Evolutionary conservation across 2,888 invertebrate species (phyloP).

Genomic region (Acleris emargana): DNA sequence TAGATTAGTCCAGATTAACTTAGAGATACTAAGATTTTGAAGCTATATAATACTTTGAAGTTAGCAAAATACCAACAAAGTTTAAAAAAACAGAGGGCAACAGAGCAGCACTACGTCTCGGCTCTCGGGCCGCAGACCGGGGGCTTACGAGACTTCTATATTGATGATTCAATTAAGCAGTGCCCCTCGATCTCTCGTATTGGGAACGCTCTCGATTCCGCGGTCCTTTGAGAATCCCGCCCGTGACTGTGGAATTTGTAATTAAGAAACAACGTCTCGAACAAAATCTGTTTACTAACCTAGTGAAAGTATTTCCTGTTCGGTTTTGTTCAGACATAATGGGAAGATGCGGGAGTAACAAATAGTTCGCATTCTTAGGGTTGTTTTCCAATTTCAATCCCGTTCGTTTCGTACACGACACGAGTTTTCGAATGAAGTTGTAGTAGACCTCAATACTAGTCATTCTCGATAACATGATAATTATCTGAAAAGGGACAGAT

Average conservation of each 20-base stretch:
- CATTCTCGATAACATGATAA: too few relatives aligned
- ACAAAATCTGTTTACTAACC: constrained; percentile 69
- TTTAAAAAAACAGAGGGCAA: neutral
- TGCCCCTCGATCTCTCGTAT: constrained; percentile 58
- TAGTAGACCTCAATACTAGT: too few relatives aligned
- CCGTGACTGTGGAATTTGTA: constrained; percentile 69
- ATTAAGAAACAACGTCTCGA: constrained; percentile 71
- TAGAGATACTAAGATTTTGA: neutral
- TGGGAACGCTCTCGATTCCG: constrained; percentile 46
- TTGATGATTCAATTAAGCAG: constrained; percentile 74
- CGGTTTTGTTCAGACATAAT: constrained; percentile 46
- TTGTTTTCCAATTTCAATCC: constrained; percentile 39
- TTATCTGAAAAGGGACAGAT: too few relatives aligned
- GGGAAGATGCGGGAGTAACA: constrained; percentile 45
- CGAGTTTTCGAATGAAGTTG: neutral
- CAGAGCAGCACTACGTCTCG: constrained; percentile 54
- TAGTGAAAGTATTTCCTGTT: constrained; percentile 59
- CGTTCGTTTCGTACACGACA: neutral
- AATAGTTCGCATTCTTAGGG: constrained; percentile 51
- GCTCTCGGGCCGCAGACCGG: constrained; percentile 49
- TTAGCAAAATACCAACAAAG: neutral
- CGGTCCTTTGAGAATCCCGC: constrained; percentile 51
- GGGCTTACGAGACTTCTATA: constrained; percentile 50
- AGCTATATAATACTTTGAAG: neutral
- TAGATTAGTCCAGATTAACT: too few relatives aligned